phyloP scores from a whole-genome alignment of 2,113 vertebrate species.

The Oreochromis aureus region DNA sequence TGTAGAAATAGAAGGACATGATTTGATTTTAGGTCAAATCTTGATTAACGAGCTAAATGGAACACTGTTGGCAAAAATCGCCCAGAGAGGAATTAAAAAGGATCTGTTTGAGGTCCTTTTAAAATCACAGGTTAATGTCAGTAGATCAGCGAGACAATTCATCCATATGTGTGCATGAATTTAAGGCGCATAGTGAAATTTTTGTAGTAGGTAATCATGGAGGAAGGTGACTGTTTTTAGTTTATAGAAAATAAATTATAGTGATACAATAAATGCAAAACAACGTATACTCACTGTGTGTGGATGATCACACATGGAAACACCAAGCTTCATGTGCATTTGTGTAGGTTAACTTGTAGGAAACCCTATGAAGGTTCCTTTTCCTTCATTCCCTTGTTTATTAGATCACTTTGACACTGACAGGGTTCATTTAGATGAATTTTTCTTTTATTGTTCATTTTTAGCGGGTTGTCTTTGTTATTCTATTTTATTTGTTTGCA shows the following conservation, averaged over 20 bases:
- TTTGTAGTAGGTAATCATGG: neutral
- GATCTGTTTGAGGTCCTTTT: neutral
- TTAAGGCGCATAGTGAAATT: neutral
- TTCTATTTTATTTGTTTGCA: neutral
- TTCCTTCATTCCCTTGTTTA: neutral
- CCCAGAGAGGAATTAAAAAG: neutral
- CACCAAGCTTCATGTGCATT: neutral
- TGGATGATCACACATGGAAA: neutral
- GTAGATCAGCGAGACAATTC: neutral
- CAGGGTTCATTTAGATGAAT: neutral
- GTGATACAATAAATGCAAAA: neutral
- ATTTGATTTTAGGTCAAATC: neutral
- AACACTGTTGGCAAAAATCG: neutral
- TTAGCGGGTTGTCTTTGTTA: neutral
- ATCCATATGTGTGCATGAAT: neutral
- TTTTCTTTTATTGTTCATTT: neutral
- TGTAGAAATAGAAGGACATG: neutral
- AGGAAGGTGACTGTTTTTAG: neutral
- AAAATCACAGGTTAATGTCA: neutral
- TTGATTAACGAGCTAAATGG: neutral
- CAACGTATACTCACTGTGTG: neutral
- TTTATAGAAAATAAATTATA: neutral
- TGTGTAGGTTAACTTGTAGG: neutral
- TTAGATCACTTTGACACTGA: neutral
- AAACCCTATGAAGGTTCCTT: neutral